These are phyloP conservation scores for Riptortus pedestris DNA, from an alignment of 1,140 invertebrate genomes.

Conservation along the genomic window DNA sequence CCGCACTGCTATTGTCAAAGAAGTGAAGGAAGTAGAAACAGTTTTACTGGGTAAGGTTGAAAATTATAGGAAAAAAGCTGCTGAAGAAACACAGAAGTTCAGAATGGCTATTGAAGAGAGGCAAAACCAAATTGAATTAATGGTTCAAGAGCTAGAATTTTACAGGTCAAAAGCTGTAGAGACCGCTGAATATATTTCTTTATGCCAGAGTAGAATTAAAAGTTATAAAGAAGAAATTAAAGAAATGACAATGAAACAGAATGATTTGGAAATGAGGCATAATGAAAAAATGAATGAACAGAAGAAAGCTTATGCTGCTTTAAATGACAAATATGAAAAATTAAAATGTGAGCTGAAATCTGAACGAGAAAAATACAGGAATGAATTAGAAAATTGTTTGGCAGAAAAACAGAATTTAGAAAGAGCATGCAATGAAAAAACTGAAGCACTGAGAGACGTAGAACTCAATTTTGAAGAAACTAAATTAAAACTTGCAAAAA, in stretches of 20 bases:
- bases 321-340: slow-evolving; percentile 15
- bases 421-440: slow-evolving; percentile 1
- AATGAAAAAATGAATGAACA: slow-evolving; percentile 25
- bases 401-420: slow-evolving; percentile 13
- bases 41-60: slow-evolving; percentile 25
- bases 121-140: slow-evolving; percentile 22
- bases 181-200: slow-evolving; percentile 9
- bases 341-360: neutral
- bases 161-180: slow-evolving; percentile 20
- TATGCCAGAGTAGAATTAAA: slow-evolving; percentile 4
- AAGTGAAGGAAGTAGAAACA: slow-evolving; percentile 24
- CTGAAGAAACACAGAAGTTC: slow-evolving; percentile 22
- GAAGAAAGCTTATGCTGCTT: slow-evolving; percentile 17
- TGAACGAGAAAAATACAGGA: slow-evolving; percentile 8
- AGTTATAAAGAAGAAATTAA: slow-evolving; percentile 21
- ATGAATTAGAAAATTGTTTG: slow-evolving; percentile 3
- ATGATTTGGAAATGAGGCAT: slow-evolving; percentile 20
- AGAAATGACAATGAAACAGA: slow-evolving; percentile 10
- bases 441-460: slow-evolving; percentile 8
- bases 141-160: slow-evolving; percentile 22
- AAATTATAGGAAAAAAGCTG: slow-evolving; percentile 20
- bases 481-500: slow-evolving; percentile 5
- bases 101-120: slow-evolving; percentile 21
- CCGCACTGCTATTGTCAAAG: slow-evolving; percentile 10
- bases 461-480: slow-evolving; percentile 9